Evolutionary conservation across 1,140 invertebrate species (phyloP), one percentile per base, ranked within the genome.

Genomic region (Phthorimaea operculella): DNA sequence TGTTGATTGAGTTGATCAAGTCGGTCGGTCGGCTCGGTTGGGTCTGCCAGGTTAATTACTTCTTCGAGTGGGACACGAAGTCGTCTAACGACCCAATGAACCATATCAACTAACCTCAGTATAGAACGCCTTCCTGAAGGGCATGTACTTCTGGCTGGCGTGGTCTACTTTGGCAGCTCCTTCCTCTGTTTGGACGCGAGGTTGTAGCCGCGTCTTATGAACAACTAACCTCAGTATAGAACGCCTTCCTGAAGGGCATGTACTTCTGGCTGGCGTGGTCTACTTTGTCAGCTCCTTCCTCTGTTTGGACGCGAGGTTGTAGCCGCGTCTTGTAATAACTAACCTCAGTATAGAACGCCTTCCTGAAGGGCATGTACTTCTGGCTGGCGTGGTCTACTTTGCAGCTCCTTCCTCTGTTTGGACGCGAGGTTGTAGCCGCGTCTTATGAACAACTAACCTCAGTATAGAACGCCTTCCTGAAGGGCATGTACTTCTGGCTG

Each of bases 381-480:
- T 96, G 91, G 16, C 89, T 89, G 4, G 91, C 88, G 70, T 97
- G 95, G 85, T 97, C 94, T 6, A 96, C 93, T 87, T 96, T 96
- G 1, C 28, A 96, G 77, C 77, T 98, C 96, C 70, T 97, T 94
- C 62, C 92, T 93, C 72, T 95, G 93, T 76, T 96, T 95, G 57
- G 93, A 94, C 3, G 93, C 93, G 34, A 97, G 90, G 63, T 92
- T 95, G 17, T n/a, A n/a, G n/a, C n/a, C n/a, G n/a, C n/a, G n/a
- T n/a, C n/a, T n/a, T n/a, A n/a, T n/a, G n/a, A n/a, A n/a, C n/a
- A n/a, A n/a, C n/a, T n/a, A n/a, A n/a, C n/a, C n/a, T n/a, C n/a
- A n/a, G 97, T 94, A 81, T 99, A 99, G 70, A 99, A 99, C 62
- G 94, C 90, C 86, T 99, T 99, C 51, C 95, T 90, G 74, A 99